Conservation (phyloP, 2,797 vertebrate species). For the Falco rusticolus region DNA sequence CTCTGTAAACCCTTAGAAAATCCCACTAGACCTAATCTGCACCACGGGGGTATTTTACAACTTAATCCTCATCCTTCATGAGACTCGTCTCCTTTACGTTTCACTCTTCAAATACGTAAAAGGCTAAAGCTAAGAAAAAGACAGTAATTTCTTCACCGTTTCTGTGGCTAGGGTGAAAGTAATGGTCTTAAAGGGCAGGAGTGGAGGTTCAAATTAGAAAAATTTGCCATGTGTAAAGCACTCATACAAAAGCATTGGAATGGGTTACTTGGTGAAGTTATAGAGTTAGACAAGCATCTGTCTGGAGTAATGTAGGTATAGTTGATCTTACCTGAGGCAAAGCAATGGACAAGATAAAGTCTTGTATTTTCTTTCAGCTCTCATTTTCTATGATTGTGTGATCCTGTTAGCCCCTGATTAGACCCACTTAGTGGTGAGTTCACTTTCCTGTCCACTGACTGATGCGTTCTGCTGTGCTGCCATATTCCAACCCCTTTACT, state of each 20-base stretch:
- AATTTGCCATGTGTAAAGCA: not conserved
- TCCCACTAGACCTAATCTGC: not conserved
- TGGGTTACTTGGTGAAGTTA: constrained; percentile 15
- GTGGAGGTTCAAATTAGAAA: not conserved
- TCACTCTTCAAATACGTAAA: not conserved
- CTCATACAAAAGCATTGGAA: not conserved
- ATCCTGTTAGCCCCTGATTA: constrained; percentile 33
- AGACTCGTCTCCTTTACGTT: not conserved
- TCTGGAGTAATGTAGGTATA: constrained; percentile 13
- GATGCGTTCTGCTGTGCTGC: constrained; percentile 4
- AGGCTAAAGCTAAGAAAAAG: not conserved
- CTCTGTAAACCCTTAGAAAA: not conserved
- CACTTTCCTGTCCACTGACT: constrained; percentile 14
- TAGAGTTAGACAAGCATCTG: constrained; percentile 53
- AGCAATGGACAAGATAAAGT: constrained; percentile 31
- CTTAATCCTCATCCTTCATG: not conserved
- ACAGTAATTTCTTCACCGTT: not conserved
- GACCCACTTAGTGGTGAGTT: constrained; percentile 29
- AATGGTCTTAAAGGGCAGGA: not conserved
- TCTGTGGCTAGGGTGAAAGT: not conserved
- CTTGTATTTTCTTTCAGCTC: constrained; percentile 62
- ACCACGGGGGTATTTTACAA: not conserved
- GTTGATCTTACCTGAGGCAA: constrained; percentile 54
- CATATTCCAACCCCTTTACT: not conserved
- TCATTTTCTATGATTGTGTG: constrained; percentile 46